Base-by-base conservation (phyloP, 2,888 invertebrate species). In the Helicoverpa assulta region DNA sequence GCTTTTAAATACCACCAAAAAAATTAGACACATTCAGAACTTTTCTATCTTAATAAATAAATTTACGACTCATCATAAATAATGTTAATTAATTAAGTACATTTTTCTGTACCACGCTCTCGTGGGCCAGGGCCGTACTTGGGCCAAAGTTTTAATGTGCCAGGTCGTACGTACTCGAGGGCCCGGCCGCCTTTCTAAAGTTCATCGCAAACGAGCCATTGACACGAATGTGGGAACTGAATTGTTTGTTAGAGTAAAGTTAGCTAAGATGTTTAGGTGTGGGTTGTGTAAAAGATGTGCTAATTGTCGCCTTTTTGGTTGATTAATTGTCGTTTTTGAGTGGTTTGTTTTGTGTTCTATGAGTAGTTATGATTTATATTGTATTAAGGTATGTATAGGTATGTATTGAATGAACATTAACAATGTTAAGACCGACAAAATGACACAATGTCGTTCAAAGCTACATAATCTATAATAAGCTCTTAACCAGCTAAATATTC, bases 61-160 rank as follows among this genome's bases (percentile, higher is more conserved):
- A 85, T 84, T 78, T 86, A 84, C 67, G 76, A 59, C 77, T 81
- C 74, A 74, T 83, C 81, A 72, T 70, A 77, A 83, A 80, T 78
- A 76, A 81, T 77, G 75, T 82, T 85, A 86, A 84, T 82, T 79
- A 90, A 91, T 88, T 86, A 84, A 84, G 82, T 86, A 86, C 83
- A 89, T 92, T 92, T 93, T 92, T 92, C 86, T 86, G 88, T 88
- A 81, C 93, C 92, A 94, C 93, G 94, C 88, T 87, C 87, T 85
- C 83, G 78, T 78, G 85, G 79, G 82, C 86, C 88, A 82, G 88
- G 84, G 85, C 80, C 77, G 73, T 90, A 92, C 91, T 93, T 91
- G 81, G 84, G 84, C 64, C 80, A 90, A 94, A 94, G 92, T 94
- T 95, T 94, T 94, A 94, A 95, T 94, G 94, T 88, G 58, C 33